Evolutionary conservation across 2,113 vertebrate genomes (phyloP), one percentile per base, ranked within the genome.

Genomic region (Corythornis vintsioides): DNA sequence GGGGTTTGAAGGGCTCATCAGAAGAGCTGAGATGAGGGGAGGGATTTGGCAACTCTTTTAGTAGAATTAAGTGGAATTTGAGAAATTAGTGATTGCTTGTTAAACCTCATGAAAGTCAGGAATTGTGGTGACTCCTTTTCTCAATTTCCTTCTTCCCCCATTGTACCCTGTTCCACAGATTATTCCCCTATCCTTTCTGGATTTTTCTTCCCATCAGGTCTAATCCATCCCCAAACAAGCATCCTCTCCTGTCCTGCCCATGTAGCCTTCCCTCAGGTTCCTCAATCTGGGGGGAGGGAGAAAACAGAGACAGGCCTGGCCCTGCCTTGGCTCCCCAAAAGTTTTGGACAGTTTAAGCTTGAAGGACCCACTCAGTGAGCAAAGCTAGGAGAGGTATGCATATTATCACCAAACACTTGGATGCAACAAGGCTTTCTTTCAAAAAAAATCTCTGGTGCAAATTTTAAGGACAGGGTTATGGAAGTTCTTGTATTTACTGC

Each of bases 401-500:
- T 18, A 50, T 24, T 28, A 42, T 4, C 5, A 59, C 16, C 43
- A 28, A 66, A 26, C 21, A 18, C 38, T 31, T 22, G 50, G 45
- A 69, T 42, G 38, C 16, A 78, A 53, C 29, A 35, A 83, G 13
- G 8, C 73, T 63, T 55, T 70, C 43, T 70, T 21, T 56, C 5
- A 0, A 38, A 38, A 38, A 38, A 38, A 38, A 4, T 1, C 25
- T 64, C 18, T 9, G 3, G 38, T 10, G 12, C 56, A 75, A 52
- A 60, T 82, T 78, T 26, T 35, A 43, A 84, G 26, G 11, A 48
- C 6, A 28, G 5, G 3, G 22, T 7, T 92, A 75, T 71, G 20
- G 16, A 71, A 31, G 3, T 8, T 82, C 70, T 78, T 82, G 25
- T 45, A 63, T 11, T 64, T 67, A 25, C 9, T 31, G 29, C 33